These are phyloP conservation scores for Tipula helvola DNA, from an alignment of 2,888 invertebrate genomes.

Conservation along the genomic window DNA sequence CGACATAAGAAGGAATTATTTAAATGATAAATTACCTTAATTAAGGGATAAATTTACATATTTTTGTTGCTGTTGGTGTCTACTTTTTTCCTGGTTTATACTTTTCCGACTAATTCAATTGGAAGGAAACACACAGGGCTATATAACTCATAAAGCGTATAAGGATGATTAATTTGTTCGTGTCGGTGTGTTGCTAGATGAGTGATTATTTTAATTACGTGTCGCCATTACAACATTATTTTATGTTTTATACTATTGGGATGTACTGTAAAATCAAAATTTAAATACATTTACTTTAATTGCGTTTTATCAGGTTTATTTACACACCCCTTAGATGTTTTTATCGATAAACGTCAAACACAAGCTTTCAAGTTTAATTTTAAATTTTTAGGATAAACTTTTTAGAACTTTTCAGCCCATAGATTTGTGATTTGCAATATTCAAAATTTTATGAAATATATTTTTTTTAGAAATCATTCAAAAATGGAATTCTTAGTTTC, in stretches of 20 bases:
- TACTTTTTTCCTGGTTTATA: not conserved
- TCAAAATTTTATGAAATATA: no score
- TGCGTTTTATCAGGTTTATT: not conserved
- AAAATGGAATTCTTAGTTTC: no score
- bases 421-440: no score
- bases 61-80: not conserved
- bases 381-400: no score
- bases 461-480: no score
- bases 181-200: not conserved
- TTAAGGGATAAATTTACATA: not conserved
- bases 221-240: not conserved
- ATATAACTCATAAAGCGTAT: not conserved
- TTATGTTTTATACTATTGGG: not conserved
- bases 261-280: not conserved
- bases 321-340: no score
- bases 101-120: not conserved
- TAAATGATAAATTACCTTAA: conserved; percentile 4
- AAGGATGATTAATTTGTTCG: not conserved
- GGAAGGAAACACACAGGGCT: not conserved
- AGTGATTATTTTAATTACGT: not conserved
- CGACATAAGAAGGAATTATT: not conserved
- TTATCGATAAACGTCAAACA: no score
- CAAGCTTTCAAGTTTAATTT: no score
- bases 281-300: not conserved
- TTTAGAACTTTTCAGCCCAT: no score